A percentile compares a stretch with the other conserved stretches of the same genome.
Conservation (phyloP, 2,888 invertebrate genomes). For the Metallyticus violacea region DNA sequence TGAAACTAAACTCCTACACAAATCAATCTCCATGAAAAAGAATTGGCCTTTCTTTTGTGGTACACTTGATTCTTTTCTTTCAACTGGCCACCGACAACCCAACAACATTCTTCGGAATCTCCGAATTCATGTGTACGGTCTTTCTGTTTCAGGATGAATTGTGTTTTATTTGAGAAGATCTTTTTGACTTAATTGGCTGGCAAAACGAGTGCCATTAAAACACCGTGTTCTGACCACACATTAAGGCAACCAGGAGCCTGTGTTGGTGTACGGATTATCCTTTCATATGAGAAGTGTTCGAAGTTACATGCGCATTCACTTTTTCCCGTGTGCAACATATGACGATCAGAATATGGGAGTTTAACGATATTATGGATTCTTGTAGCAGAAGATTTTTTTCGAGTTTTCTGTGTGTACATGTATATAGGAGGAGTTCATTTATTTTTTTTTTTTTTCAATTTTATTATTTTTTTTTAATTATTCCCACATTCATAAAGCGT, state of each 20-base stretch:
- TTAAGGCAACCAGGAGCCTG: background rate
- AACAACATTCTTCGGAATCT: conserved; percentile 21
- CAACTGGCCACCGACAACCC: conserved; percentile 9
- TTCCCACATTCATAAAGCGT: no score
- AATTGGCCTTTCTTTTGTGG: background rate
- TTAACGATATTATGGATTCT: no score
- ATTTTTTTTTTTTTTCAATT: no score
- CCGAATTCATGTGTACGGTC: background rate
- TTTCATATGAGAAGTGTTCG: no score
- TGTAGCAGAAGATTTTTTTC: no score
- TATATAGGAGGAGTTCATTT: no score
- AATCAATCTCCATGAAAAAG: conserved; percentile 21
- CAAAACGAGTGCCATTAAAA: conserved; percentile 1
- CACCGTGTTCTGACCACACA: conserved; percentile 1
- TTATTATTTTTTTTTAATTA: no score
- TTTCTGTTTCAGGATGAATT: background rate
- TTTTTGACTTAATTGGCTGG: conserved; percentile 20
- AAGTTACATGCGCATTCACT: no score
- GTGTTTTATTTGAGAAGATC: conserved; percentile 14
- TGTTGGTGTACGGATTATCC: no score
- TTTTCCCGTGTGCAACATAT: no score
- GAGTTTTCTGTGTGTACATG: no score
- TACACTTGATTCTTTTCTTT: conserved; percentile 7
- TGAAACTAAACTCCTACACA: conserved; percentile 16
- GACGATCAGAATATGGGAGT: no score